Base-by-base conservation (phyloP, 92 coral and sea anemone species). In the Parazoanthus atlanticus region DNA sequence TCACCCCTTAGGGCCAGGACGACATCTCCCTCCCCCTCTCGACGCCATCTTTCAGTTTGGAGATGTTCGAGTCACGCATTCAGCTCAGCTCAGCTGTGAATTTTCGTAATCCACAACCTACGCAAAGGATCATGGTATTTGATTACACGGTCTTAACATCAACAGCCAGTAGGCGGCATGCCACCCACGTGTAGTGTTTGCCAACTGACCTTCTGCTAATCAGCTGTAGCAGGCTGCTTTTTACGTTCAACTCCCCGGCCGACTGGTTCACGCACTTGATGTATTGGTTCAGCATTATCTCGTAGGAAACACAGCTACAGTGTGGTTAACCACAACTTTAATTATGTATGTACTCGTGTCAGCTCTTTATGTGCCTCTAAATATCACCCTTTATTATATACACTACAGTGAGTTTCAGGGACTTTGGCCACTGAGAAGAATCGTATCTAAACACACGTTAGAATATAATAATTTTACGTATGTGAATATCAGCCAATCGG, bases 201-300 rank as follows among this genome's bases (percentile, higher is more conserved):
- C n/a, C 40, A 31, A 83, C 87, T 84, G 19, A 84, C 87, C 87
- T 84, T 47, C 77, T 84, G 67, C 61, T 38, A 2, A 84, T 84
- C 41, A 84, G 66, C 66, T 84, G 87, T 30, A 26, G n/a, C 66
- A 84, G 43, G 87, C n/a, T 84, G 65, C 77, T 70, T 46, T 72
- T 69, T 52, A 84, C 40, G 78, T 84, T 84, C 26, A 70, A 9
- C 8, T 84, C 87, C 32, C 64, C 78, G 13, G 43, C 87, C 26
- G 87, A 84, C 49, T 84, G 87, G 65, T 31, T 69, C 40, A 84
- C 56, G n/a, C 78, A 70, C 77, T 84, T 70, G 78, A 69, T 84
- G 52, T 84, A 84, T 78, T 84, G 87, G 77, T 84, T 69, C 40
- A 84, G 38, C 15, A 84, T 43, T 6, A 70, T 58, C 78, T 77